Base-by-base conservation (phyloP, 2,113 vertebrate species). In the Gyps fulvus region DNA sequence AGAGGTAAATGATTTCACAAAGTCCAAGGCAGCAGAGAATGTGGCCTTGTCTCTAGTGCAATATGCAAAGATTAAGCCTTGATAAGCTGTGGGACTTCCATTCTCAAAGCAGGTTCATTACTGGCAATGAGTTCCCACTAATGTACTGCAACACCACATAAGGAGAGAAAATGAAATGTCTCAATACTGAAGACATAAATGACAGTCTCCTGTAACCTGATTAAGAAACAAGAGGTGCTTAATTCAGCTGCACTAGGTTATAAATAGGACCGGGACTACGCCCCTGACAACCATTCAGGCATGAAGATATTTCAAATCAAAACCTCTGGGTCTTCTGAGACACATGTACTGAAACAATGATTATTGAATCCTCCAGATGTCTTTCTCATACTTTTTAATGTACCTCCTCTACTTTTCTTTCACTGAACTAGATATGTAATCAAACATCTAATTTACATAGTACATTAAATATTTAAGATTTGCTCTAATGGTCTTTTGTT, bases 381-480 rank as follows among this genome's bases (percentile, higher is more conserved):
- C 76, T 91, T 76, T 16, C 88, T 57, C 63, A 3, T 29, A 21
- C 87, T 78, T n/a, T 52, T 45, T 81, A 74, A 73, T 32, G 87
- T 65, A 10, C 65, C 87, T 88, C 62, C 81, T 73, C 89, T 92
- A 52, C 73, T 85, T 16, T 45, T 20, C 90, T 42, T 66, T 40
- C 67, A 20, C 85, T 18, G 69, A 66, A 34, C 47, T 61, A 90
- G 55, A 50, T 7, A 22, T 87, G 87, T 97, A 22, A 61, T 97
- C 91, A 95, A 93, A 91, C 66, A 82, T 72, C 80, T 95, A 27
- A 95, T 98, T 96, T 97, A 71, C 93, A 92, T 85, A 85, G 52
- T 18, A 58, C 49, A 63, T 97, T 95, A 92, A 95, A 96, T 96
- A 96, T 97, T 95, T 83, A 96, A 96, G 72, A 22, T 78, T 40